Base-by-base conservation (phyloP, 1,140 invertebrate genomes). In the Subanguina moxae region DNA sequence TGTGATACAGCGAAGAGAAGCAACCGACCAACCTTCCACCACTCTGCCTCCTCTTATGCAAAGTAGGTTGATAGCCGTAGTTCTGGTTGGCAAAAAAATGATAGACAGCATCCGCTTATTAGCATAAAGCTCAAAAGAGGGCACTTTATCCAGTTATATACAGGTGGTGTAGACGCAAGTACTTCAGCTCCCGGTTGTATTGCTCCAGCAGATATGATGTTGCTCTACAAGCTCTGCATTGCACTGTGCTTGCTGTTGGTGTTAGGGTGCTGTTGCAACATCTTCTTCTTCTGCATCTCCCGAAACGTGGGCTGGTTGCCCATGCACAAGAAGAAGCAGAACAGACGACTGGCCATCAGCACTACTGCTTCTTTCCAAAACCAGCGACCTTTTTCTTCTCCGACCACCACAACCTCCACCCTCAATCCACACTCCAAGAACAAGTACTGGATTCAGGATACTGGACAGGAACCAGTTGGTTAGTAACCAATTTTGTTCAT, bases 211-310 rank as follows among this genome's bases (percentile, higher is more conserved):
- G 67, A 69, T 71, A n/a, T 69, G 15, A 23, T 69, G 15, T 42
- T 69, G 21, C 28, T 69, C 27, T 69, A 69, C 68, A 68, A 71
- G 52, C 38, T 69, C 25, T 68, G 65, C 67, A 71, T 69, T 46
- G 67, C n/a, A 11, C 42, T 69, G 30, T 68, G 52, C 11, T 38
- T 69, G 15, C 21, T 69, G 9, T 69, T 69, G 23, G 56, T 64
- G n/a, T 19, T 69, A 27, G 67, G 67, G 8, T 69, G 67, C 45
- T 32, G 23, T 30, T 71, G 68, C 23, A 69, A 69, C 68, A 61
- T 69, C n/a, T 15, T 68, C 21, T 69, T 69, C 32, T 69, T 69
- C 27, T 69, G 67, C 46, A 21, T 69, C 69, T 61, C 58, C 1
- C n/a, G 23, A 7, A 25, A 25, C 8, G n/a, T 52, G n/a, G n/a